Evolutionary conservation across 1,140 invertebrate genomes (phyloP), one percentile per base, ranked within the genome.

Genomic region (Reticulitermes speratus): DNA sequence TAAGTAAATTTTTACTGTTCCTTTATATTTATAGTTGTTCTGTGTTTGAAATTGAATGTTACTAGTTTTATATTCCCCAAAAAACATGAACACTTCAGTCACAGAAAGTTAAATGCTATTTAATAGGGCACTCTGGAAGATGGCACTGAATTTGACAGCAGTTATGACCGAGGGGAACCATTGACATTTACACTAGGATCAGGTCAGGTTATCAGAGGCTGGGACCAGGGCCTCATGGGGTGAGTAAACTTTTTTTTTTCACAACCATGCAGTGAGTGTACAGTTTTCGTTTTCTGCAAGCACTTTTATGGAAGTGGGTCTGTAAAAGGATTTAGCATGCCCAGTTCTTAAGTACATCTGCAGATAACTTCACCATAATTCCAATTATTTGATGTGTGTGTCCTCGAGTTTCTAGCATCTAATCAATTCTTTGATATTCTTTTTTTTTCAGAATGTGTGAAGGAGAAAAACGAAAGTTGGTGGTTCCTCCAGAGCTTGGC

Each of bases 141-240:
- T 93, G 96, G 96, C 14, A 95, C 94, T 38, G 96, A 97, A 90
- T 97, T 98, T 93, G 96, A 97, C 90, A 96, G 94, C 89, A 97
- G 95, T 87, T 93, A 95, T 88, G 92, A 93, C 55, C 91, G 96
- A 85, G 93, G 93, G 44, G 92, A 95, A 87, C 96, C 96, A 11
- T 93, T 97, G 55, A 94, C 94, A 23, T 97, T 97, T 88, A 96
- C 95, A 16, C 90, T 97, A 59, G 96, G 96, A 38, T 92, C 93
- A 75, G 95, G 96, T 6, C 96, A 97, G 92, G 96, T 97, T 16
- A 96, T 96, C 86, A 95, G 95, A 90, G 95, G 96, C 85, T 97
- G 96, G 96, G 96, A 97, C 88, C 95, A 97, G 92, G 96, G 97
- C 32, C 91, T 97, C 12, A 92, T 97, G 82, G 95, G 95, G 94